Conservation (phyloP, 2,113 vertebrate species). For the Hemibagrus wyckioides region DNA sequence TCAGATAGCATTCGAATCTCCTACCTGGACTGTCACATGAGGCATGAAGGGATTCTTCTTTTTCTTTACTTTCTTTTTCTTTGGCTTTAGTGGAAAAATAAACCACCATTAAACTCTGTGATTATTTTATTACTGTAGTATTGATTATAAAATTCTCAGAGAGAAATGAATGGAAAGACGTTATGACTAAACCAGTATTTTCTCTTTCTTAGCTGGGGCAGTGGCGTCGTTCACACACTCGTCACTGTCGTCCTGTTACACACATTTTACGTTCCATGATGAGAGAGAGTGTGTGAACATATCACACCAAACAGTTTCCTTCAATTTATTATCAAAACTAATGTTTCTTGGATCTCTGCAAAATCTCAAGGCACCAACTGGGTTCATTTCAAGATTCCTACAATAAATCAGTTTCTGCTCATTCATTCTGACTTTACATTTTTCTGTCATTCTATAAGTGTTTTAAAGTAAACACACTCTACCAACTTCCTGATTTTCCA, state of each 20-base stretch:
- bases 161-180: not conserved
- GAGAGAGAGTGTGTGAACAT: not conserved
- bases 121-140: not conserved
- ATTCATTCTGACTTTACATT: too few species aligned
- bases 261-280: not conserved
- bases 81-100: constrained; percentile 22
- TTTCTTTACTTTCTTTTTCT: constrained; percentile 48
- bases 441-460: not conserved
- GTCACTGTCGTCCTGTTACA: constrained; percentile 1
- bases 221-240: constrained; percentile 6
- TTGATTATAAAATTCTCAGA: not conserved
- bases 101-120: not conserved
- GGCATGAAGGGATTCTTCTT: constrained; percentile 54
- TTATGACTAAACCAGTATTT: not conserved
- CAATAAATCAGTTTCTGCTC: not conserved
- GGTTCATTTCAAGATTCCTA: not conserved
- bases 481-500: not conserved
- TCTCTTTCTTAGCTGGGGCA: constrained; percentile 51
- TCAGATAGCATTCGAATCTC: not conserved
- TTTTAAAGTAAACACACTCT: not conserved
- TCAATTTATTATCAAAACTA: not conserved
- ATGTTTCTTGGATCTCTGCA: not conserved
- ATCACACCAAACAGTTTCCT: not conserved
- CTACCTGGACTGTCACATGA: constrained; percentile 39
- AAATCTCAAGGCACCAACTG: not conserved